Base-by-base conservation (phyloP, 1,140 invertebrate species). In the Galendromus occidentalis region DNA sequence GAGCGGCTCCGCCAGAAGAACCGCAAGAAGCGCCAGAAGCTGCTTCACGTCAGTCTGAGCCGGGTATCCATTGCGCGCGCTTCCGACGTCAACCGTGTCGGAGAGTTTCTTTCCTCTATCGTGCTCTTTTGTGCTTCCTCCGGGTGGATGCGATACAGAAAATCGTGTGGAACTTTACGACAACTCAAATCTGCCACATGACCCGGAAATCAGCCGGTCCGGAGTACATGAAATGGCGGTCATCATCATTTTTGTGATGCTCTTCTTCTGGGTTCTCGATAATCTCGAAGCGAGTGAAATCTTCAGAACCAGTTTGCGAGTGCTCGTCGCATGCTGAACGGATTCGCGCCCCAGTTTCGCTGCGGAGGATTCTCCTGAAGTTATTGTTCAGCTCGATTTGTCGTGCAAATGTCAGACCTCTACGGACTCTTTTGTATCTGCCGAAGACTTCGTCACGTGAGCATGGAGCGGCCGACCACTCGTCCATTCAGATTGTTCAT, bases 401-500 rank as follows among this genome's bases (percentile, higher is more conserved):
- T 47, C 45, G 45, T 6, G 5, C 45, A 28, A 47, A 59, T 59
- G 51, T 59, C 51, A 9, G 51, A 59, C 22, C 51, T 59, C 17
- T 33, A 59, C 51, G 51, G 51, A 17, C 51, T 59, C 33, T 59
- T 59, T 22, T 59, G 51, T 59, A 14, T 59, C 2, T 22, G 51
- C 5, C 12, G 20, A 2, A 14, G 25, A 17, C 33, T 59, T 2
- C 14, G 22, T 1, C 14, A 29, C 25, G 12, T 59, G 25, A 14
- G 14, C 22, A 14, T 59, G 51, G 51, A 59, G 25, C 51, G 25
- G 17, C 51, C 51, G 22, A 25, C 51, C 25, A 59, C 33, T 39
- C 33, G 33, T 39, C 33, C 25, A 59, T 59, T 59, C 33, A 25
- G 51, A n/a, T 33, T 59, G 14, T 59, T 59, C 51, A 59, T 59